Evolutionary conservation across 1,140 invertebrate species (phyloP).

Genomic region (Drosophila funebris): DNA sequence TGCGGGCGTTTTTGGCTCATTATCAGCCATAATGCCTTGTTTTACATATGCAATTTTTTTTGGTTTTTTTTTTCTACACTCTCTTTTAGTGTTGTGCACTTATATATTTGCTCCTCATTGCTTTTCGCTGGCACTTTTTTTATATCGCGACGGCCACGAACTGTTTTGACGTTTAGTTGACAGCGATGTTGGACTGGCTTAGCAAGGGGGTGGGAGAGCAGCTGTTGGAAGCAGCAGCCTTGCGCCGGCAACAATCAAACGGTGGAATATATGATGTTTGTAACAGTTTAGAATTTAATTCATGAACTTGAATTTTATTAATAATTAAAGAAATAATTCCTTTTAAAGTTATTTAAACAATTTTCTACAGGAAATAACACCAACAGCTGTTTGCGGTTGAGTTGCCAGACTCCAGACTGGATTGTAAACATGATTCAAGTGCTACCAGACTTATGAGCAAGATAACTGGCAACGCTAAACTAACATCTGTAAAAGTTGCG

Average conservation of each 20-base stretch:
- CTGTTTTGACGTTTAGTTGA: constrained; percentile 72
- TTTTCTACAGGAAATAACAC: background rate
- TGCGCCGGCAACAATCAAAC: background rate
- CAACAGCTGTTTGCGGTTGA: constrained; percentile 3
- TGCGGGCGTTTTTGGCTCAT: constrained; percentile 71
- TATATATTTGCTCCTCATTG: constrained; percentile 47
- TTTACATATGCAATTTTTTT: constrained; percentile 45
- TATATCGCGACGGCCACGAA: constrained; percentile 34
- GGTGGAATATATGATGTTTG: background rate
- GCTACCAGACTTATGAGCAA: constrained; percentile 15
- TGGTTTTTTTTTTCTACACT: constrained; percentile 5
- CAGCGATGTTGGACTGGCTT: constrained; percentile 27
- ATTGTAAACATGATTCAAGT: constrained; percentile 17
- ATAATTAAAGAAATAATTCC: no score
- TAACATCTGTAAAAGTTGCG: constrained; percentile 36
- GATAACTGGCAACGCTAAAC: constrained; percentile 9
- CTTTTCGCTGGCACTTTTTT: constrained; percentile 45
- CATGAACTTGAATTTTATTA: background rate
- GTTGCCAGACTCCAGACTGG: constrained; percentile 6
- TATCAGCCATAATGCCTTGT: constrained; percentile 53
- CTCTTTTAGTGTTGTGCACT: constrained; percentile 8
- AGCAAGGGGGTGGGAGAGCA: background rate
- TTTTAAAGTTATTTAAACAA: background rate
- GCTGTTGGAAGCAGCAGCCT: constrained; percentile 16
- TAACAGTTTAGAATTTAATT: background rate